These are phyloP conservation scores for Falco punctatus DNA, from an alignment of 2,113 vertebrate genomes.

Conservation along the genomic window DNA sequence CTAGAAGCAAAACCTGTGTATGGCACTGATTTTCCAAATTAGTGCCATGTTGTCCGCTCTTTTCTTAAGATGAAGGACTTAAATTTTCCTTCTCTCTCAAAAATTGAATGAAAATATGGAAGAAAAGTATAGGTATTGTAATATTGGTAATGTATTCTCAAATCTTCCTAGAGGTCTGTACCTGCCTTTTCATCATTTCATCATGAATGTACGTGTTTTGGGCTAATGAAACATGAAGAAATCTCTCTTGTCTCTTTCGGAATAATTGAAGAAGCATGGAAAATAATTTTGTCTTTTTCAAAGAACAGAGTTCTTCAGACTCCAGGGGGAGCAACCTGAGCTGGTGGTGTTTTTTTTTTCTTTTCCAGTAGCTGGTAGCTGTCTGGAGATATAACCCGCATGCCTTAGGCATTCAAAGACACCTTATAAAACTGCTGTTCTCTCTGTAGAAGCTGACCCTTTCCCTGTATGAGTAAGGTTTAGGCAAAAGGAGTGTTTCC, in stretches of 20 bases:
- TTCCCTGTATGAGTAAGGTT: fast-evolving
- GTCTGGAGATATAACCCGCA: not conserved
- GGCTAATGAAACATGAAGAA: not conserved
- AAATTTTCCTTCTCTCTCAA: not conserved
- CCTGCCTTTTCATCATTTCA: not conserved
- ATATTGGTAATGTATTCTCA: not conserved
- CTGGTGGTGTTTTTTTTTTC: not conserved
- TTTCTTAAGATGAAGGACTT: not conserved
- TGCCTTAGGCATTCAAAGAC: not conserved
- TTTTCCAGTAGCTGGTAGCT: not conserved
- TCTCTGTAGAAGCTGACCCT: not conserved
- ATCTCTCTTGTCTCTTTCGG: not conserved
- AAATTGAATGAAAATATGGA: not conserved
- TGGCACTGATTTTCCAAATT: not conserved
- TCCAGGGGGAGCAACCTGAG: not conserved
- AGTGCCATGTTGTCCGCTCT: not conserved
- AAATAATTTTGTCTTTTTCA: not conserved
- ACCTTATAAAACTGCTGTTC: not conserved
- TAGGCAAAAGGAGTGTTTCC: not conserved
- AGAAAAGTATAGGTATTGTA: not conserved
- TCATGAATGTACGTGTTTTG: not conserved
- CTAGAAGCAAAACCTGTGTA: not conserved
- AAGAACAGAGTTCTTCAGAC: not conserved
- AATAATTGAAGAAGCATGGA: not conserved
- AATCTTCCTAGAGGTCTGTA: not conserved